Evolutionary conservation across 2,113 vertebrate genomes (phyloP).

Genomic region (Mustelus asterias): DNA sequence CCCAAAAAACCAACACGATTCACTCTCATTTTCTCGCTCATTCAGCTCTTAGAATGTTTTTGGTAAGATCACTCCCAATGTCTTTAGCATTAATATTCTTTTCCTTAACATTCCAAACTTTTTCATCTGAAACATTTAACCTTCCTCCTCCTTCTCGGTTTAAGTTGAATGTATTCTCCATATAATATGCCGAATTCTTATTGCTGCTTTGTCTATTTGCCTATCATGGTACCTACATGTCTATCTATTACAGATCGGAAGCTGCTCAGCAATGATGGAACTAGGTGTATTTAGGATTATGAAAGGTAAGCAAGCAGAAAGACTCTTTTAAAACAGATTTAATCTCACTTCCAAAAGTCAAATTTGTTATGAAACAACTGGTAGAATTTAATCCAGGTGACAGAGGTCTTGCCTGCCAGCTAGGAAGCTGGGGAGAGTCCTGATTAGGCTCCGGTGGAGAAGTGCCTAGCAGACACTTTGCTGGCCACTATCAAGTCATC

Average conservation of each 20-base stretch:
- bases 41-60: too few species aligned
- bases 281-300: neutral
- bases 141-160: too few species aligned
- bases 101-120: neutral
- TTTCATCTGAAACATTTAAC: neutral
- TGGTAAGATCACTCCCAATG: neutral
- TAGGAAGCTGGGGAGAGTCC: too few species aligned
- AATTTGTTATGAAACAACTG: neutral
- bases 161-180: too few species aligned
- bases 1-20: too few species aligned
- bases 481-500: neutral
- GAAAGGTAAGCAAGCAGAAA: neutral
- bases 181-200: too few species aligned
- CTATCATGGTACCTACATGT: neutral
- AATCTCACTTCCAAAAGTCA: neutral
- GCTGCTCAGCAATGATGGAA: neutral
- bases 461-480: too few species aligned
- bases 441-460: too few species aligned
- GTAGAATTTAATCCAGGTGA: neutral
- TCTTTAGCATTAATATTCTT: neutral
- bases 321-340: neutral
- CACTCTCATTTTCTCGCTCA: too few species aligned
- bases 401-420: neutral
- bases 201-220: neutral
- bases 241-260: neutral